Conservation (phyloP, 2,888 invertebrate species). For the Aricia artaxerxes region DNA sequence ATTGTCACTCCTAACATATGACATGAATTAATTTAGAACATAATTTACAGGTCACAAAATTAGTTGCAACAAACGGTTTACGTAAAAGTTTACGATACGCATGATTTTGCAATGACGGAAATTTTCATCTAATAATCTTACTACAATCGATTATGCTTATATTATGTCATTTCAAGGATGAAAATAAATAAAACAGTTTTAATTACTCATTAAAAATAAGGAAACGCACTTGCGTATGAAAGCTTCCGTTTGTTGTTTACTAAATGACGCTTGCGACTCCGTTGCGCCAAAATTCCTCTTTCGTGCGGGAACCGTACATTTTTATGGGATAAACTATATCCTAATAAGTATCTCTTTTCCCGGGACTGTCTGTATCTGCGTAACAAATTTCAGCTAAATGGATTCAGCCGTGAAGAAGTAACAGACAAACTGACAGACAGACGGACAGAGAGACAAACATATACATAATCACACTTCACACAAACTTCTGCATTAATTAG, state of each 20-base stretch:
- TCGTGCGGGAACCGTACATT: too few relatives aligned
- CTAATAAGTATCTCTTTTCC: too few relatives aligned
- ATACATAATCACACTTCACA: too few relatives aligned
- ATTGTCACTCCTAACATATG: not conserved
- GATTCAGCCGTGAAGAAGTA: too few relatives aligned
- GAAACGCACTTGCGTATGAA: not conserved
- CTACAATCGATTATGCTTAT: not conserved
- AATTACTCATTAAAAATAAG: not conserved
- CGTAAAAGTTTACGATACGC: not conserved
- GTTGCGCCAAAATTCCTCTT: too few relatives aligned
- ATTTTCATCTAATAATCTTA: not conserved
- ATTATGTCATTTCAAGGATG: not conserved
- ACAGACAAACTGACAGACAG: too few relatives aligned
- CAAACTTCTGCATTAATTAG: too few relatives aligned
- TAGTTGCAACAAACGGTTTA: not conserved
- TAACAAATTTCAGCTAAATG: too few relatives aligned
- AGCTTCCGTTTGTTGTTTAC: not conserved
- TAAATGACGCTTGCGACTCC: too few relatives aligned
- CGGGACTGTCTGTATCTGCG: too few relatives aligned
- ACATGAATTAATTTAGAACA: conserved; percentile 6
- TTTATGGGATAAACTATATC: too few relatives aligned
- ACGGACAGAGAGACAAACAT: too few relatives aligned
- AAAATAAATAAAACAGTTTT: not conserved
- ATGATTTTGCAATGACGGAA: not conserved
- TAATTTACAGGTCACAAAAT: not conserved